A percentile compares a stretch with the other conserved stretches of the same genome.
Evolutionary conservation across 2,113 vertebrate genomes (phyloP).

Genomic region (Corythornis madagascariensis): DNA sequence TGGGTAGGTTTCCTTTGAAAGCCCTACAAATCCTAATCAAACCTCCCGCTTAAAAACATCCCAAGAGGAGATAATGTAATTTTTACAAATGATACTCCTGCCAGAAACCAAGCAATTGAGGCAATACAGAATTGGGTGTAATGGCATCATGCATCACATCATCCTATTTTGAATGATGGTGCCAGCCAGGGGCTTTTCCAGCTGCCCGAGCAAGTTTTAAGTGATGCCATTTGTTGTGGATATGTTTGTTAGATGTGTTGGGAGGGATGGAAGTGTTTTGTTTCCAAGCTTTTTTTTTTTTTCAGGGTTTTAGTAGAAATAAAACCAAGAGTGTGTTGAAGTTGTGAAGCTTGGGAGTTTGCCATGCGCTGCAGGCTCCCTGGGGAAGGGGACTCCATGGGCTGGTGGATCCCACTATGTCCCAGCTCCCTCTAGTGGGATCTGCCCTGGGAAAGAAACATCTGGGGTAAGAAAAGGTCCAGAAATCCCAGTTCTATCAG

Average conservation of each 20-base stretch:
- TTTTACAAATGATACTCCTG: not conserved
- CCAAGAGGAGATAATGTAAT: not conserved
- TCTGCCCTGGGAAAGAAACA: not conserved
- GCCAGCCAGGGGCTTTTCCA: not conserved
- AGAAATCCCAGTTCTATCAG: not conserved
- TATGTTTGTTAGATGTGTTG: not conserved
- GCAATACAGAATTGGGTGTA: not conserved
- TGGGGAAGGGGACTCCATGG: not conserved
- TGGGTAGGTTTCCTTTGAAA: not conserved
- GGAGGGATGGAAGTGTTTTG: not conserved
- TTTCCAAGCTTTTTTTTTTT: not conserved
- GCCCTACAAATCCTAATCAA: not conserved
- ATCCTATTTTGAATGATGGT: not conserved
- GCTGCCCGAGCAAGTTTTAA: rapidly evolving
- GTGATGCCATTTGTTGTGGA: not conserved
- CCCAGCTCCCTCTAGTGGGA: conserved; percentile 66
- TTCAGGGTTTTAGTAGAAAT: not conserved
- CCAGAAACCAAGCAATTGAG: not conserved
- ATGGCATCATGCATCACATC: no score
- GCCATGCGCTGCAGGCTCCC: rapidly evolving
- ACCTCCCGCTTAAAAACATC: not conserved
- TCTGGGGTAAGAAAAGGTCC: not conserved
- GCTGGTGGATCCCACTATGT: not conserved
- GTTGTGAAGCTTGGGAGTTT: not conserved
- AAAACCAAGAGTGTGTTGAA: not conserved